Evolutionary conservation across 2,888 invertebrate species (phyloP), one percentile per base, ranked within the genome.

Genomic region (Campaea margaritaria): DNA sequence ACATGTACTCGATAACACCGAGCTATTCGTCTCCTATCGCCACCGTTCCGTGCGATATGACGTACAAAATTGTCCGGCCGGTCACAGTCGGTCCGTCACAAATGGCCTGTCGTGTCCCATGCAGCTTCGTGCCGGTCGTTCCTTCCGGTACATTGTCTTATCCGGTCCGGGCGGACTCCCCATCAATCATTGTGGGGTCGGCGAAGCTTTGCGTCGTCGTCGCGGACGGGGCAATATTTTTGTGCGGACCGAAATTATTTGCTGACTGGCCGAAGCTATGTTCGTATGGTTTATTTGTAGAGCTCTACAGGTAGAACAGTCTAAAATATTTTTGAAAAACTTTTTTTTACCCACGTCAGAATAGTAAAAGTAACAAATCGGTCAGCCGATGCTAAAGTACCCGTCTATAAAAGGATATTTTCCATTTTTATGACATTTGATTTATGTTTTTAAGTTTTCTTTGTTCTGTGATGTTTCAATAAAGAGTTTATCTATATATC

Each of bases 111-210:
- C 45, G 42, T 46, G 55, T 57, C 43, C 45, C 41, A 36, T 39
- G 36, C 53, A 41, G 64, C 52, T 54, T 45, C 48, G 39, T 43
- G 46, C 42, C 54, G 16, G 76, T 73, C 79, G 75, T 81, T 82
- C 75, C 78, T 85, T 86, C 85, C 85, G 83, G 83, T 74, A 81
- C 83, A 85, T 87, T 86, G 88, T 88, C 86, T 87, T 83, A 83
- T 83, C 84, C 87, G 82, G 80, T 60, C 75, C 73, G 72, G 71
- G 70, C 73, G 72, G 61, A 69, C 65, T 72, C 72, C 72, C 69
- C 76, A 84, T 87, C 86, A 78, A 81, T 82, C 81, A 81, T 81
- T 42, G 70, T 56, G 65, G 64, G 74, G 68, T 62, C 62, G 62
- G 62, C 64, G 70, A 70, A 68, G 68, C 68, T 67, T 69, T 61